Evolutionary conservation across 1,140 invertebrate genomes (phyloP).

Genomic region (Pogonomyrmex californicus): DNA sequence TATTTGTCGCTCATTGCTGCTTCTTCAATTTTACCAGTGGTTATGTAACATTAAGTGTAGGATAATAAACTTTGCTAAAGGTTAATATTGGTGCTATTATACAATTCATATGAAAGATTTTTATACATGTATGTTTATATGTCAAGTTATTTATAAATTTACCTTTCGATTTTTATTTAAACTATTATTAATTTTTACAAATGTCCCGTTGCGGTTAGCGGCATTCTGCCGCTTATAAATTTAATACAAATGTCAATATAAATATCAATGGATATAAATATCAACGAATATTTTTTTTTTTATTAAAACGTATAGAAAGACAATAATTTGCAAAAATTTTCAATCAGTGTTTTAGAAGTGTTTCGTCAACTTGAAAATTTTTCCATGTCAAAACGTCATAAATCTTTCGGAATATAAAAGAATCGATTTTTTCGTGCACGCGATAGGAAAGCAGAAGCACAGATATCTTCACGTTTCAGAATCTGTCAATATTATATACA

Average conservation of each 20-base stretch:
- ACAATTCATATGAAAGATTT: background rate
- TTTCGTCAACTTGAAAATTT: constrained; percentile 42
- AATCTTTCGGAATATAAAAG: background rate
- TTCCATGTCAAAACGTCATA: background rate
- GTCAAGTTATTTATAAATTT: constrained; percentile 3
- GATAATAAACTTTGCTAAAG: constrained; percentile 20
- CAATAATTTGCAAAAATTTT: background rate
- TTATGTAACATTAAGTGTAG: background rate
- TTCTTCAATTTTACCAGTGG: background rate
- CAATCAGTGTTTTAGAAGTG: background rate
- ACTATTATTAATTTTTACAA: constrained; percentile 26
- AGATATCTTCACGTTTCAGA: constrained; percentile 21
- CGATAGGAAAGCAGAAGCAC: background rate
- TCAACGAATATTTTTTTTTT: background rate
- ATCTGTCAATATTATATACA: background rate
- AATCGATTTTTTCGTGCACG: constrained; percentile 25
- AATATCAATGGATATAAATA: background rate
- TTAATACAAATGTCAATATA: background rate
- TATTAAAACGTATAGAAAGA: background rate
- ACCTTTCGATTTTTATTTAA: background rate
- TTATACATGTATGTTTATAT: background rate
- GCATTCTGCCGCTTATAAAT: background rate
- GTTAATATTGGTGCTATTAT: background rate
- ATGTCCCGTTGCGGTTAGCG: constrained; percentile 13
- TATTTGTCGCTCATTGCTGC: constrained; percentile 39